Percentiles rank a stretch among this genome's conserved stretches.
Evolutionary conservation across 1,140 invertebrate genomes (phyloP).

Genomic region (Holotrichia oblita): DNA sequence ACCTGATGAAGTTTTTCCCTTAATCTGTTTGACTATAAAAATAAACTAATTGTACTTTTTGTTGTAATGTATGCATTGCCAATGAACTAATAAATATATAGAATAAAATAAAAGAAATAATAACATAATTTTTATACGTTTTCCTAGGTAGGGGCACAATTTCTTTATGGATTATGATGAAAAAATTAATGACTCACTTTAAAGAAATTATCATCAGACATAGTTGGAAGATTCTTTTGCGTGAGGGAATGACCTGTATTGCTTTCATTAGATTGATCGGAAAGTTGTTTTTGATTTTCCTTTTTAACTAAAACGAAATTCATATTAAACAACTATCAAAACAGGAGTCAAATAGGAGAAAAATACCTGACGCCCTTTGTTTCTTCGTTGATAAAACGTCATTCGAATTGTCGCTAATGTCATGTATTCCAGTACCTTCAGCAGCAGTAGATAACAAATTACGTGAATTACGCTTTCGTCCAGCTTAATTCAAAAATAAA

Average conservation of each 20-base stretch:
- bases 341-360: background rate
- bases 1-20: slow-evolving; percentile 53
- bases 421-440: slow-evolving; percentile 63
- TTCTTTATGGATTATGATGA: no score
- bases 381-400: slow-evolving; percentile 47
- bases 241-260: background rate
- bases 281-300: slow-evolving; percentile 12
- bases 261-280: background rate
- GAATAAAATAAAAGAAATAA: slow-evolving; percentile 27
- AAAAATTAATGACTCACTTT: background rate
- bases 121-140: slow-evolving; percentile 1
- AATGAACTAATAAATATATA: background rate
- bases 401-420: slow-evolving; percentile 43
- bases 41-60: slow-evolving; percentile 31
- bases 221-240: slow-evolving; percentile 20
- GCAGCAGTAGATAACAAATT: slow-evolving; percentile 63
- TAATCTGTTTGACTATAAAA: slow-evolving; percentile 49
- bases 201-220: slow-evolving; percentile 32
- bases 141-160: no score
- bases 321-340: background rate
- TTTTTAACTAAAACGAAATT: slow-evolving; percentile 7
- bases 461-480: slow-evolving; percentile 43
- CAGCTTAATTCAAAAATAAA: slow-evolving; percentile 23
- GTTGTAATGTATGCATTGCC: background rate
- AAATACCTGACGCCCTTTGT: slow-evolving; percentile 44